phyloP scores from a whole-genome alignment of 2,113 vertebrate species.

The Etheostoma spectabile region DNA sequence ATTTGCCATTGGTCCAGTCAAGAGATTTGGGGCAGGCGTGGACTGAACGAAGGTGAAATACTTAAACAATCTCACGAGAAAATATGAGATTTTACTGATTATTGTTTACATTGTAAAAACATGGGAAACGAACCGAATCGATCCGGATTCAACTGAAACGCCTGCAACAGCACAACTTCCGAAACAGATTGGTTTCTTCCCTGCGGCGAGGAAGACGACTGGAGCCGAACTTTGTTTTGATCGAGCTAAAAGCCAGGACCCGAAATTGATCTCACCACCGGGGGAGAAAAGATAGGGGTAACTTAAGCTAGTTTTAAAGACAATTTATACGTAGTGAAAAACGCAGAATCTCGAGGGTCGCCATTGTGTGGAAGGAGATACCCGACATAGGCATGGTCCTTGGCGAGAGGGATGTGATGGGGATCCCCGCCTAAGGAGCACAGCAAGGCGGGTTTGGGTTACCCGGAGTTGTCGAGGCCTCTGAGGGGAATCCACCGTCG shows the following conservation, averaged over 20 bases:
- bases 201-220: conserved; percentile 55
- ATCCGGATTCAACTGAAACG: conserved; percentile 81
- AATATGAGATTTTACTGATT: conserved; percentile 86
- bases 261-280: conserved; percentile 73
- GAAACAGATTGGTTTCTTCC: conserved; percentile 53
- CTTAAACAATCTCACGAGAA: conserved; percentile 86
- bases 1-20: conserved; percentile 66
- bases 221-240: conserved; percentile 76
- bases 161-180: conserved; percentile 55
- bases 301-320: conserved; percentile 57
- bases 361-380: conserved; percentile 69
- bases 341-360: conserved; percentile 65
- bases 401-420: conserved; percentile 69
- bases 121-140: conserved; percentile 85
- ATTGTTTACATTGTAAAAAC: conserved; percentile 88
- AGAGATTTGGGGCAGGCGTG: conserved; percentile 78
- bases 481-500: conserved; percentile 69
- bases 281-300: conserved; percentile 63
- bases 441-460: conserved; percentile 77
- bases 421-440: conserved; percentile 74
- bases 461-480: conserved; percentile 80
- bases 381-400: conserved; percentile 58
- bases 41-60: conserved; percentile 75
- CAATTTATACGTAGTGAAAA: conserved; percentile 64
- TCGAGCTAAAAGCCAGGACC: conserved; percentile 64